Percentiles rank a stretch among this genome's conserved stretches.
Evolutionary conservation across 1,140 invertebrate genomes (phyloP).

Genomic region (Trachymyrmex septentrionalis): DNA sequence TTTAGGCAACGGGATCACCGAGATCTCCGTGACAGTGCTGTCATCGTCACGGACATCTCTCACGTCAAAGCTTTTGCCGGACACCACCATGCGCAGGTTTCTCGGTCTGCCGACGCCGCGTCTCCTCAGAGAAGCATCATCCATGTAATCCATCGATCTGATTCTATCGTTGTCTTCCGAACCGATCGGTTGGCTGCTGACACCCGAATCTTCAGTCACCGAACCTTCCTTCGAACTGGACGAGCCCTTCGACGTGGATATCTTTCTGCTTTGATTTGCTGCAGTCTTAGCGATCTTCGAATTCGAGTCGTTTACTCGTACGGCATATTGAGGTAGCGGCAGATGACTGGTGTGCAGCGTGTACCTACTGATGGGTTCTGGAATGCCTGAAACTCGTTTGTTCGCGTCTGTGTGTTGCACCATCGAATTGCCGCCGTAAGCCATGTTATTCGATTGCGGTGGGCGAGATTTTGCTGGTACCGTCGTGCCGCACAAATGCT

Average conservation of each 20-base stretch:
- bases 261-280: slow-evolving; percentile 88
- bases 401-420: slow-evolving; percentile 59
- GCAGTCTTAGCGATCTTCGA: slow-evolving; percentile 91
- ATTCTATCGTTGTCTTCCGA: slow-evolving; percentile 74
- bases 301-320: slow-evolving; percentile 88
- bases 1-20: slow-evolving; percentile 87
- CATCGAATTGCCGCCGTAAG: slow-evolving; percentile 52
- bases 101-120: slow-evolving; percentile 85
- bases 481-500: slow-evolving; percentile 48
- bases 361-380: slow-evolving; percentile 87
- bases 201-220: slow-evolving; percentile 88
- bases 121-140: slow-evolving; percentile 76
- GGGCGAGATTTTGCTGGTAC: slow-evolving; percentile 71
- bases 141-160: slow-evolving; percentile 80
- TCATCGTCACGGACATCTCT: slow-evolving; percentile 88
- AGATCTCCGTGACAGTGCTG: slow-evolving; percentile 87
- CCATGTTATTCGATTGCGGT: slow-evolving; percentile 69
- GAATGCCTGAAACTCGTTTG: slow-evolving; percentile 72
- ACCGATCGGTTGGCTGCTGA: slow-evolving; percentile 87
- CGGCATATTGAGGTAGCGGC: slow-evolving; percentile 91
- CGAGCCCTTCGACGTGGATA: slow-evolving; percentile 78
- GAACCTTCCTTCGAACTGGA: slow-evolving; percentile 86
- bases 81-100: slow-evolving; percentile 88
- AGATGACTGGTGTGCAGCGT: slow-evolving; percentile 91
- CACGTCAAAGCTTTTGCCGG: slow-evolving; percentile 88